A percentile compares a stretch with the other conserved stretches of the same genome.
Evolutionary conservation across 1,140 invertebrate species (phyloP).

Genomic region (Aphelinus atriplicis): DNA sequence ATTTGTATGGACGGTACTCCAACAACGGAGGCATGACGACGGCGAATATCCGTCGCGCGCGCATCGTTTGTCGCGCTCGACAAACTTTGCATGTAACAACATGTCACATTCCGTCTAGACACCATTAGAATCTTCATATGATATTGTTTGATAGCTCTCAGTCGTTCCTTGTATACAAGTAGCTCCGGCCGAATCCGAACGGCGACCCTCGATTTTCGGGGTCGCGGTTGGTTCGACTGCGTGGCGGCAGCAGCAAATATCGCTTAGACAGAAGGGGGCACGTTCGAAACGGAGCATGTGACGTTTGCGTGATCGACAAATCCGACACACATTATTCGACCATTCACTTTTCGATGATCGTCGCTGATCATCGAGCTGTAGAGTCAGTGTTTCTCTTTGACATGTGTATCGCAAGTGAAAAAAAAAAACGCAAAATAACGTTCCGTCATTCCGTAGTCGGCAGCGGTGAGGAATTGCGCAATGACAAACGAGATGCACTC

Average conservation of each 20-base stretch:
- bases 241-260: neutral
- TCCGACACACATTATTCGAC: too few relatives aligned
- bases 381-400: too few relatives aligned
- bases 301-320: constrained; percentile 18
- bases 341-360: too few relatives aligned
- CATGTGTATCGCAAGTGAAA: too few relatives aligned
- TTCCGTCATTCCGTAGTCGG: too few relatives aligned
- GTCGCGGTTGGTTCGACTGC: neutral
- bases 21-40: neutral
- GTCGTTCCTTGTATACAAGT: neutral
- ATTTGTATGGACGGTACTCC: neutral
- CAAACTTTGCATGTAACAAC: constrained; percentile 4
- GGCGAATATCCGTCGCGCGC: neutral
- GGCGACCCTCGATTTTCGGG: neutral
- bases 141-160: neutral
- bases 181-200: too few relatives aligned
- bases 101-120: neutral
- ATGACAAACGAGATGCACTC: too few relatives aligned
- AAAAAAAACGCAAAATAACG: too few relatives aligned
- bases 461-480: too few relatives aligned
- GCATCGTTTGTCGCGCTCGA: constrained; percentile 6
- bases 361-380: too few relatives aligned
- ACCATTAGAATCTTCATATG: neutral
- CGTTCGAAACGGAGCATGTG: constrained; percentile 30
- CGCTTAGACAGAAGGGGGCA: neutral